Base-by-base conservation (phyloP, 2,888 invertebrate genomes). In the Muschampia plurimacula region DNA sequence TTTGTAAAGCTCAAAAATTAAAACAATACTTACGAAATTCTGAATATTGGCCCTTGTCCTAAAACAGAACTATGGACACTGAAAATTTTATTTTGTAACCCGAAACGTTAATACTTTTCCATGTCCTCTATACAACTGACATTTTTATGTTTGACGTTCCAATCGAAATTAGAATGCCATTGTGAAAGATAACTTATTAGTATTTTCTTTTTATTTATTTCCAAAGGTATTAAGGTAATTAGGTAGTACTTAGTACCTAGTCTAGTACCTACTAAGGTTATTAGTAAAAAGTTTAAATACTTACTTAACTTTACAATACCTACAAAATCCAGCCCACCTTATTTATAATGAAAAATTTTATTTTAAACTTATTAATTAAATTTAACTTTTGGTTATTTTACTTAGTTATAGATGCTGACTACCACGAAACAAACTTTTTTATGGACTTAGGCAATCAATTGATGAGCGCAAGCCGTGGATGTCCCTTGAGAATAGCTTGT, bases 51-150 rank as follows among this genome's bases (percentile, higher is more conserved):
- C 74, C 77, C 83, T 82, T 77, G 83, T 81, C 75, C 79, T 86
- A 86, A 74, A 78, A 79, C 86, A 88, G 89, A 77, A 84, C 83
- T 86, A 83, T 85, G 80, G 82, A 81, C 88, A 93, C 92, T 89
- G 89, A 90, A 85, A 91, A 91, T 93, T 93, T 93, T 93, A 93
- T 93, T 93, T 93, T 93, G 92, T 93, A 93, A 93, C 91, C 92
- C 89, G 77, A 89, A 88, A 87, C 78, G 78, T 82, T 72, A 79
- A 74, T 81, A 77, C 81, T 81, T 79, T 74, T 80, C 80, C 85
- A 84, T 84, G 79, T 78, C 75, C 83, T 82, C 84, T 84, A 86
- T 76, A 79, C 83, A 82, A 87, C 85, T 90, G 89, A 80, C 91
- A 89, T 86, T 78, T 81, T 84, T 69, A 65, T 70, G 49, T 62